Evolutionary conservation across 2,888 invertebrate genomes (phyloP).

Genomic region (Stenotaenia linearis): DNA sequence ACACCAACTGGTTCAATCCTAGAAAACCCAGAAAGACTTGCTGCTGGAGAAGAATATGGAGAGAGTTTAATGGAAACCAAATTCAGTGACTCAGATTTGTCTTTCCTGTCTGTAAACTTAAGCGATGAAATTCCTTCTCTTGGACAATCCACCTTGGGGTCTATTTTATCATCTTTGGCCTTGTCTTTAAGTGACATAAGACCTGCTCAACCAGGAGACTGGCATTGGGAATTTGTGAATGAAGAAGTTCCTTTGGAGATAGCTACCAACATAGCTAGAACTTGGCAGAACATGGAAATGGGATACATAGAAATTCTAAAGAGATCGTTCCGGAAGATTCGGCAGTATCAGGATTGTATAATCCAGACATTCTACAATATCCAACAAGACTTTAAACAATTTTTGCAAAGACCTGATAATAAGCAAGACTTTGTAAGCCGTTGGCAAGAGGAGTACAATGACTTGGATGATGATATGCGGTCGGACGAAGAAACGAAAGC

Average conservation of each 20-base stretch:
- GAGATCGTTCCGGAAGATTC: not conserved
- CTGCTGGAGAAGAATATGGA: not conserved
- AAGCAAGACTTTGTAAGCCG: conserved; percentile 8
- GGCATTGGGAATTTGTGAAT: not conserved
- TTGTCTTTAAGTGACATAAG: not conserved
- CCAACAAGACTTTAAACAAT: conserved; percentile 8
- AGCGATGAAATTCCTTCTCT: not conserved
- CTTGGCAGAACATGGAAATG: conserved; percentile 30
- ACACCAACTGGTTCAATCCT: not conserved
- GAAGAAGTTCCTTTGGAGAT: not conserved
- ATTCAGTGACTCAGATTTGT: not conserved
- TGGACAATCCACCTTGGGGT: not conserved
- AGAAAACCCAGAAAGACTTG: not conserved
- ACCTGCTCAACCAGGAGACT: conserved; percentile 18
- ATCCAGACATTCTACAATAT: not conserved
- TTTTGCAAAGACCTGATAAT: not conserved
- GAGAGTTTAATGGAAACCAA: not conserved
- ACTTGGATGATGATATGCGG: conserved; percentile 1
- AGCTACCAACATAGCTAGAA: not conserved
- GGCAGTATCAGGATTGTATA: not conserved
- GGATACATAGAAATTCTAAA: not conserved
- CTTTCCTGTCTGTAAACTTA: not conserved
- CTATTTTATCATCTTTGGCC: not conserved
- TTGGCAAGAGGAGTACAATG: conserved; percentile 20
- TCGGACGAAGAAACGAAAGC: conserved; percentile 24